Conservation (phyloP, 2,888 invertebrate species). For the Amiota mariae region DNA sequence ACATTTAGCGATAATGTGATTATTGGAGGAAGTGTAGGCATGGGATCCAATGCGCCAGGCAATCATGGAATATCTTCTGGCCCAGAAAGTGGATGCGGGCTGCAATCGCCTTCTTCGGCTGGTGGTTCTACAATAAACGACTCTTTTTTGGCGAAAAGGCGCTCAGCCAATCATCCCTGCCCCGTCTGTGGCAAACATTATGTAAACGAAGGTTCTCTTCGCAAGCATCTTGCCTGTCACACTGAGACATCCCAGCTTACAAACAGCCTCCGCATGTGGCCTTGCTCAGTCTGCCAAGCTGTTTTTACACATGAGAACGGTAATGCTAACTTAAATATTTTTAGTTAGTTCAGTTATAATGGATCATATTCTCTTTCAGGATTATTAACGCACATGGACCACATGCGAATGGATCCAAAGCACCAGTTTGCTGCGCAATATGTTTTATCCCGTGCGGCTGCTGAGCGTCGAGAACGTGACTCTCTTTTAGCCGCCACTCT, state of each 20-base stretch:
- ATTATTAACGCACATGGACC: conserved; percentile 93
- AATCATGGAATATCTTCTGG: not conserved
- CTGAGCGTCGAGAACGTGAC: conserved; percentile 90
- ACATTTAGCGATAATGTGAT: conserved; percentile 39
- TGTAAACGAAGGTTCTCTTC: conserved; percentile 93
- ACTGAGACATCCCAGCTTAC: conserved; percentile 91
- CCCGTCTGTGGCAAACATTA: conserved; percentile 97
- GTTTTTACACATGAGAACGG: conserved; percentile 96
- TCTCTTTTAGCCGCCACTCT: conserved; percentile 80
- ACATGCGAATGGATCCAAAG: conserved; percentile 97
- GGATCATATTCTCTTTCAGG: conserved; percentile 75
- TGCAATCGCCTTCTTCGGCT: conserved; percentile 66
- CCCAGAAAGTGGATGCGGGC: conserved; percentile 43
- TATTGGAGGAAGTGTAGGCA: conserved; percentile 28
- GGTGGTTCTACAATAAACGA: conserved; percentile 73
- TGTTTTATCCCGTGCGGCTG: conserved; percentile 91
- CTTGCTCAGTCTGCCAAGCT: conserved; percentile 95
- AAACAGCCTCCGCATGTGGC: conserved; percentile 94
- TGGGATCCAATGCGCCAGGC: not conserved
- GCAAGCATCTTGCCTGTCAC: conserved; percentile 94
- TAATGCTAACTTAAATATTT: conserved; percentile 70
- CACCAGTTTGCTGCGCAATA: conserved; percentile 97
- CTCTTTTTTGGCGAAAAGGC: conserved; percentile 92
- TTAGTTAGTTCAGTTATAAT: not conserved
- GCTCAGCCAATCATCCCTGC: conserved; percentile 95